Conservation (phyloP, 2,113 vertebrate genomes). For the Antechinus flavipes region DNA sequence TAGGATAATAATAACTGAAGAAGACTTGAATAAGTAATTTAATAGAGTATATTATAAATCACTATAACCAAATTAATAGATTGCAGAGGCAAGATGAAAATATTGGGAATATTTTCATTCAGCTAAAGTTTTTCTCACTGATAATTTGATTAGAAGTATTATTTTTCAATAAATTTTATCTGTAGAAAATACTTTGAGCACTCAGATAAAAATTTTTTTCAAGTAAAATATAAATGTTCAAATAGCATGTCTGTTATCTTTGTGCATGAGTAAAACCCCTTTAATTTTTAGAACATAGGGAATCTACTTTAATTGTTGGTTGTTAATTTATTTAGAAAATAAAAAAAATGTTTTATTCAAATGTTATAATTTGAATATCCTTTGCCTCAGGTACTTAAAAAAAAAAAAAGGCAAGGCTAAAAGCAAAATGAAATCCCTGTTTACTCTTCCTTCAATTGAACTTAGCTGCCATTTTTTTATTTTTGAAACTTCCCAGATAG, state of each 20-base stretch:
- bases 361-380: not conserved
- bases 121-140: slow-evolving; percentile 24
- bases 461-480: not conserved
- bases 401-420: not conserved
- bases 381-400: not conserved
- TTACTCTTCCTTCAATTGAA: not conserved
- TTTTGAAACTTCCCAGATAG: not conserved
- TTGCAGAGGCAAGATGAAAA: not conserved
- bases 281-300: not conserved
- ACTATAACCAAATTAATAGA: not conserved
- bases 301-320: not conserved
- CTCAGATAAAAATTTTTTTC: not conserved
- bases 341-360: not conserved
- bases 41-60: not conserved
- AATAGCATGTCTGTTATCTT: not conserved
- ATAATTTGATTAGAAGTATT: slow-evolving; percentile 43
- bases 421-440: not conserved
- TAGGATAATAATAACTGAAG: not conserved
- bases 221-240: not conserved
- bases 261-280: not conserved
- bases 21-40: not conserved
- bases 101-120: not conserved
- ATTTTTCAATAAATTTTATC: slow-evolving; percentile 22
- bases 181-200: not conserved
- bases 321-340: not conserved